phyloP scores from a whole-genome alignment of 2,113 vertebrate genomes.

The Vicugna pacos region DNA sequence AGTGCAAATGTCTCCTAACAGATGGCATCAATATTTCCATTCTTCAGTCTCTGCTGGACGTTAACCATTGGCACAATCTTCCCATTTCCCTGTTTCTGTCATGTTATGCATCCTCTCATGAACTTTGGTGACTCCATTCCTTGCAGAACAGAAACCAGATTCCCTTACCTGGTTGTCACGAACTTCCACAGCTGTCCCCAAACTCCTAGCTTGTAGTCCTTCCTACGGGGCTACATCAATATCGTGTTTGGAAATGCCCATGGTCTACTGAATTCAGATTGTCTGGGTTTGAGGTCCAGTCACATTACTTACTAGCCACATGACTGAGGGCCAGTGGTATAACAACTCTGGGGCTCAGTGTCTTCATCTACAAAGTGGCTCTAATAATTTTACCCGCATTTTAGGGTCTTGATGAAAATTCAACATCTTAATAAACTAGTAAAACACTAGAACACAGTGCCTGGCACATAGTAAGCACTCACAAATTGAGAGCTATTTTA shows the following conservation, averaged over 20 bases:
- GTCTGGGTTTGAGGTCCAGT: not conserved
- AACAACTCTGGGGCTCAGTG: not conserved
- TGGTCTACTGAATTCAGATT: not conserved
- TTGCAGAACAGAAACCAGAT: not conserved
- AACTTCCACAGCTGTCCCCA: not conserved
- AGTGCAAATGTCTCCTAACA: not conserved
- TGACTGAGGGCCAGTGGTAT: not conserved
- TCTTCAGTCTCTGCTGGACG: not conserved
- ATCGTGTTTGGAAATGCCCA: rapidly evolving
- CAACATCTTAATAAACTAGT: not conserved
- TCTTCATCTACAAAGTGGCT: not conserved
- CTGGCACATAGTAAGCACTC: not conserved
- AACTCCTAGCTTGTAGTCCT: not conserved
- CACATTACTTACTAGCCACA: not conserved
- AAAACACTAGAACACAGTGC: not conserved
- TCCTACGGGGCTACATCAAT: not conserved
- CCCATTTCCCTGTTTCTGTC: not conserved
- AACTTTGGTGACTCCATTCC: not conserved
- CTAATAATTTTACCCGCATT: not conserved
- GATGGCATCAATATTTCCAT: not conserved
- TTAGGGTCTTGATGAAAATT: not conserved
- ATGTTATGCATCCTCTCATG: not conserved
- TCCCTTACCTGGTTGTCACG: not conserved
- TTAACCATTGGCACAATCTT: not conserved
- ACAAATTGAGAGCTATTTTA: not conserved